Evolutionary conservation across 2,797 vertebrate species (phyloP).

Genomic region (Podargus strigoides): DNA sequence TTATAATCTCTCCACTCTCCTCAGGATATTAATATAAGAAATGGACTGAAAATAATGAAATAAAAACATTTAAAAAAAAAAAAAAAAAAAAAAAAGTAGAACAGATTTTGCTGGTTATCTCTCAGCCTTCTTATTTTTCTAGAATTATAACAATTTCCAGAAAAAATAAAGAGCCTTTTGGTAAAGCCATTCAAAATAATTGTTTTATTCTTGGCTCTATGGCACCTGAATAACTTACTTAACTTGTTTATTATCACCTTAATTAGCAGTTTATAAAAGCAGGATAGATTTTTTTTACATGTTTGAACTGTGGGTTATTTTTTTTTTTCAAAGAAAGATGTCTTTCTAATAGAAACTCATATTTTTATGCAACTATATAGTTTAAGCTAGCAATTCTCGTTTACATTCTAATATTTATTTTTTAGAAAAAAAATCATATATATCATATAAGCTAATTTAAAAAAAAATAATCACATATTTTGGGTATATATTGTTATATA

Average conservation of each 20-base stretch:
- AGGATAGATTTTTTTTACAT: neutral
- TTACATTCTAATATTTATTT: neutral
- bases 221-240: neutral
- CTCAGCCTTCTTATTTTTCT: neutral
- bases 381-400: neutral
- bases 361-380: neutral
- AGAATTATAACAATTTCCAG: neutral
- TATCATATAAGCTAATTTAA: accelerated
- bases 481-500: too few species aligned
- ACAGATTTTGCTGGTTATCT: neutral
- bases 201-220: neutral
- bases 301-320: neutral
- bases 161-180: neutral
- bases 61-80: neutral
- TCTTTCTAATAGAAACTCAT: neutral
- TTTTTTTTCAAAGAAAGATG: neutral
- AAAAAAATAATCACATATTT: neutral
- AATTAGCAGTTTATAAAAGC: neutral
- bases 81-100: neutral
- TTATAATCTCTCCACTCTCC: neutral
- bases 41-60: neutral
- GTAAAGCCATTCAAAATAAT: neutral
- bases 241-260: neutral
- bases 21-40: neutral
- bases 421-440: neutral